Conservation (phyloP, 2,888 invertebrate species). For the Cephus spinipes region DNA sequence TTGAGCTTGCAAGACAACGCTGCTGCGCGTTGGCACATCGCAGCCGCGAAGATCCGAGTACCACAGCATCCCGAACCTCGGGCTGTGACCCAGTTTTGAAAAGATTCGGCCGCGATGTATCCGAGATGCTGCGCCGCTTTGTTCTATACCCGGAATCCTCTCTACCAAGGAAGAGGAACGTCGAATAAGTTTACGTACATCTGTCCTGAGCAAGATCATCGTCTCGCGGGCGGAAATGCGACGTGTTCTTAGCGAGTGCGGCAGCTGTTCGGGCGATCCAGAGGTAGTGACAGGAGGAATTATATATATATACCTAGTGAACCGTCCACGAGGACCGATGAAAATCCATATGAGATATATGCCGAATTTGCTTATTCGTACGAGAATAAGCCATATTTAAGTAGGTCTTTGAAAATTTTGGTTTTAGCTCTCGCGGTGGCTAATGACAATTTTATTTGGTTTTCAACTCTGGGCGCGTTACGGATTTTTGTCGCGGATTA, state of each 20-base stretch:
- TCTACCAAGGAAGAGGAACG: conserved; percentile 1
- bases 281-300: conserved; percentile 33
- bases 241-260: conserved; percentile 45
- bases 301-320: not conserved
- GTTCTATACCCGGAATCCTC: conserved; percentile 6
- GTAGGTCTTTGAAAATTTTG: not conserved
- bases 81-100: conserved; percentile 34
- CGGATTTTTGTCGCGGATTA: not conserved
- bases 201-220: not conserved
- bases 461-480: not conserved
- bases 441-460: not conserved
- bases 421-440: not conserved
- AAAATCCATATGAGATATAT: too few species aligned
- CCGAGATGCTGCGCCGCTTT: conserved; percentile 27
- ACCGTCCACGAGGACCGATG: too few species aligned
- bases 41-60: not conserved
- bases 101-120: conserved; percentile 29
- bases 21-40: conserved; percentile 18
- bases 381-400: not conserved
- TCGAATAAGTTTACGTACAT: not conserved
- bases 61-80: conserved; percentile 1
- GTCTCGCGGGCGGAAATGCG: conserved; percentile 33
- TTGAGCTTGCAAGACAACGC: conserved; percentile 23
- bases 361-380: not conserved
- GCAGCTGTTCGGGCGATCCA: conserved; percentile 49